A percentile compares a stretch with the other conserved stretches of the same genome.
phyloP scores from a whole-genome alignment of 2,888 invertebrate genomes.

The Sphecodes monilicornis region DNA sequence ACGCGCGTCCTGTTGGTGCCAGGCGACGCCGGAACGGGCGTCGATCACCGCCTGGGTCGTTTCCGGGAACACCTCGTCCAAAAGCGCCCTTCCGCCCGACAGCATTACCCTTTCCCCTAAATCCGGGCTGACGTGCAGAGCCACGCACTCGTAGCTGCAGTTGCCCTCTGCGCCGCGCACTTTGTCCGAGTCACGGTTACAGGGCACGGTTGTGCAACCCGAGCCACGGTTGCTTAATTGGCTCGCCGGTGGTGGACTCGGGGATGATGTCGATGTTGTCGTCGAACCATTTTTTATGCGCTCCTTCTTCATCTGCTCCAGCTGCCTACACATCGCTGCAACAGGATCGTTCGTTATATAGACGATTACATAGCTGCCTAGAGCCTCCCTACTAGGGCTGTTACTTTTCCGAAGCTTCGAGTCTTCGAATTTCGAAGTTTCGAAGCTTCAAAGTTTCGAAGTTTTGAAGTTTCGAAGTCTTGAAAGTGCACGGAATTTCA shows the following conservation, averaged over 20 bases:
- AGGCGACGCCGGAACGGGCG: conserved; percentile 91
- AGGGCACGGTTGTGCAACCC: conserved; percentile 64
- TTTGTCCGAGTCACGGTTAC: conserved; percentile 66
- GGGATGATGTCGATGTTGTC: conserved; percentile 61
- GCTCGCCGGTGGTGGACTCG: conserved; percentile 81
- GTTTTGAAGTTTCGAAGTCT: too few relatives aligned
- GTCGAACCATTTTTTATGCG: conserved; percentile 86
- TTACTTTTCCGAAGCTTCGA: neutral
- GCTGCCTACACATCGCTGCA: conserved; percentile 90
- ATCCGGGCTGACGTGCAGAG: conserved; percentile 92
- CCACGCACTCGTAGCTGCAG: conserved; percentile 90
- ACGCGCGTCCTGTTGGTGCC: conserved; percentile 92
- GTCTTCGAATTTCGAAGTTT: too few relatives aligned
- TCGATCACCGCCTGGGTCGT: conserved; percentile 93
- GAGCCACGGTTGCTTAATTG: conserved; percentile 76
- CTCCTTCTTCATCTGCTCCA: conserved; percentile 90
- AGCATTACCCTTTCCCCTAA: conserved; percentile 93
- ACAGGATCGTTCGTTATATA: conserved; percentile 9
- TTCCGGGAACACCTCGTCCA: conserved; percentile 91
- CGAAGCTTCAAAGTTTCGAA: too few relatives aligned
- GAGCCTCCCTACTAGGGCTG: neutral
- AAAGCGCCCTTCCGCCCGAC: conserved; percentile 91
- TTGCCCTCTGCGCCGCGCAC: conserved; percentile 61
- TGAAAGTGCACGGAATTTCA: too few relatives aligned
- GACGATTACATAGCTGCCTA: neutral